These are phyloP conservation scores for Iphiclides podalirius DNA, from an alignment of 2,888 invertebrate genomes.

Conservation along the genomic window DNA sequence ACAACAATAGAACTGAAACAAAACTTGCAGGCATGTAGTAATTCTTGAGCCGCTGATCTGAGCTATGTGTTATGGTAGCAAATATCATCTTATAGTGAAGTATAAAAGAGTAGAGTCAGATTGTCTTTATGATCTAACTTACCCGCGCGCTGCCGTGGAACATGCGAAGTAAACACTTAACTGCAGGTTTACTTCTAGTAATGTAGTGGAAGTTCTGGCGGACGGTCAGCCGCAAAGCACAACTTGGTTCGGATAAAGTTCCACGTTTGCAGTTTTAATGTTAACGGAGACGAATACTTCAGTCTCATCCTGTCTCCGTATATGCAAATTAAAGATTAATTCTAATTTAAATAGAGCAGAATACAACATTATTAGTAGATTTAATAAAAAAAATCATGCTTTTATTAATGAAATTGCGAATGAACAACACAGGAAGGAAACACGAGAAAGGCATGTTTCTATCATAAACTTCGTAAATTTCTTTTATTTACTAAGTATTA, in stretches of 20 bases:
- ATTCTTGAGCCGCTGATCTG: no score
- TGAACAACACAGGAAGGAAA: no score
- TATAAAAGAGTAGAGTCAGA: constrained; percentile 39
- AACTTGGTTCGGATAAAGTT: constrained; percentile 56
- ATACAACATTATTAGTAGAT: no score
- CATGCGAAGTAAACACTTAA: constrained; percentile 75
- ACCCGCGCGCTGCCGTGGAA: constrained; percentile 46
- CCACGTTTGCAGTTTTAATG: constrained; percentile 63
- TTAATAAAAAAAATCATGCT: no score
- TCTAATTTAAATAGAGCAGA: no score
- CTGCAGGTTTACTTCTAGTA: constrained; percentile 68
- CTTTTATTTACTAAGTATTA: no score
- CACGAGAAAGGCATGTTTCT: no score
- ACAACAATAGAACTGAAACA: no score
- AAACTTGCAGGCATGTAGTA: no score
- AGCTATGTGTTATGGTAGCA: constrained; percentile 22
- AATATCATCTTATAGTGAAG: constrained; percentile 22
- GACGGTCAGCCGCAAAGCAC: constrained; percentile 52
- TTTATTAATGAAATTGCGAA: no score
- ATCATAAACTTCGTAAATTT: no score
- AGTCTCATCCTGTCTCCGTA: constrained; percentile 1
- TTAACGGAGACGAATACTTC: constrained; percentile 39
- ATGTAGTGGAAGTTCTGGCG: constrained; percentile 60
- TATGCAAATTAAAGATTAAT: no score
- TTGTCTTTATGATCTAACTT: constrained; percentile 35